These are phyloP conservation scores for Onthophagus sagittarius DNA, from an alignment of 2,888 invertebrate species.

Conservation along the genomic window DNA sequence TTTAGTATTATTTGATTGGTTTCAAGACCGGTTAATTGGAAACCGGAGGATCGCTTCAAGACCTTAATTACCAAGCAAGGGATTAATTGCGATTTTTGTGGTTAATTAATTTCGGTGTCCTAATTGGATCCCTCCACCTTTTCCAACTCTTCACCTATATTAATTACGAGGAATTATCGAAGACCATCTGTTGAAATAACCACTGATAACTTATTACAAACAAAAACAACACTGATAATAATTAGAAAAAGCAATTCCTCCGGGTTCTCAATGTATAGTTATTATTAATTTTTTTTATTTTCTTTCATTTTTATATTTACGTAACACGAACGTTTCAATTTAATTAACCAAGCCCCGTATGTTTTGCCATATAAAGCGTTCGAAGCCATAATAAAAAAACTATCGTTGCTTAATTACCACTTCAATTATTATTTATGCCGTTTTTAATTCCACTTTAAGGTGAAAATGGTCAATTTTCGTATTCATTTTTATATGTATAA, in stretches of 20 bases:
- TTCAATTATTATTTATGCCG: neutral
- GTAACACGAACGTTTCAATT: neutral
- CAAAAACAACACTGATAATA: neutral
- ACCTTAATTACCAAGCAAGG: constrained; percentile 46
- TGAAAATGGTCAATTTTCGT: neutral
- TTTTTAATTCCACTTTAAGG: neutral
- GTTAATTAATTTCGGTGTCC: constrained; percentile 27
- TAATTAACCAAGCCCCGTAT: neutral
- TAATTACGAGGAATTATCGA: constrained; percentile 1
- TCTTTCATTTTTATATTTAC: neutral
- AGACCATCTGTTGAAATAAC: neutral
- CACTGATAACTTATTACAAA: neutral
- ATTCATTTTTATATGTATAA: neutral
- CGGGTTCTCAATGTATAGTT: neutral
- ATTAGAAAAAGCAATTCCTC: neutral
- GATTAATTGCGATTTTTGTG: constrained; percentile 49
- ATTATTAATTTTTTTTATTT: neutral
- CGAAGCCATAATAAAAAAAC: neutral
- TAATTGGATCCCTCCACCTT: neutral
- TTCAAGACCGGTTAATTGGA: neutral
- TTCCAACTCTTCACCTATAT: constrained; percentile 7
- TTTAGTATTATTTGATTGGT: constrained; percentile 12
- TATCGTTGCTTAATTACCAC: neutral
- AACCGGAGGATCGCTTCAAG: neutral
- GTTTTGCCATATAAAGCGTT: neutral